Percentiles rank a stretch among this genome's conserved stretches.
Conservation (phyloP, 37 sponge, comb jelly and placozoan genomes). For the Eunapius fragilis region DNA sequence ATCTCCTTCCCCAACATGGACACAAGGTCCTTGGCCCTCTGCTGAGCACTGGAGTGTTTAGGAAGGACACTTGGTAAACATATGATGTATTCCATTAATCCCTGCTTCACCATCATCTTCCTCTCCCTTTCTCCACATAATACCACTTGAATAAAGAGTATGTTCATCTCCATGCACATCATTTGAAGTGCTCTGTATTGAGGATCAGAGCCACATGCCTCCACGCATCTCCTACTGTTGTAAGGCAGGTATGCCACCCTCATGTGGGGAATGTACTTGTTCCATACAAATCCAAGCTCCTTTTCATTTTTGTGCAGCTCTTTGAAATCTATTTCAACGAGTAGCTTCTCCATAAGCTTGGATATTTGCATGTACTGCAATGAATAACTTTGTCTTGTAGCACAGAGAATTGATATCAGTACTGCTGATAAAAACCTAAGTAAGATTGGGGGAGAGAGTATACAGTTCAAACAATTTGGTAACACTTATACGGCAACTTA, state of each 20-base stretch:
- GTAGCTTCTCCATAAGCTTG: slow-evolving; percentile 12
- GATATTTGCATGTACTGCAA: not conserved
- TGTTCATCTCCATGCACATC: not conserved
- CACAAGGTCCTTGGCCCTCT: not conserved
- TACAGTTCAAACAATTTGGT: not conserved
- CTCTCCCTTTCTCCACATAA: not conserved
- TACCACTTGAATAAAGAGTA: not conserved
- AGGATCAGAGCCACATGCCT: not conserved
- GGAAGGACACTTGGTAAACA: not conserved
- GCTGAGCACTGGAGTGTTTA: not conserved
- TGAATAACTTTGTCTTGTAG: slow-evolving; percentile 3
- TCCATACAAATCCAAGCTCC: slow-evolving; percentile 24
- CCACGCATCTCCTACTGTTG: not conserved
- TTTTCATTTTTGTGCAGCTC: slow-evolving; percentile 3
- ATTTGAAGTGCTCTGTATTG: not conserved
- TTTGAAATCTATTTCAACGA: not conserved
- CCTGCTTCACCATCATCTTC: not conserved
- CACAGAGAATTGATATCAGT: slow-evolving; percentile 6
- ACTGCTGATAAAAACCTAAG: slow-evolving; percentile 26
- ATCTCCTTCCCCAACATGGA: not conserved
- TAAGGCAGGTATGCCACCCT: slow-evolving; percentile 25
- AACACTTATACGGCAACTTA: not conserved
- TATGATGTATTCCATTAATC: not conserved
- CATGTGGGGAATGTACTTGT: slow-evolving; percentile 9
- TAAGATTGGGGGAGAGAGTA: too few species aligned